Base-by-base conservation (phyloP, 2,888 invertebrate species). In the Tetragnatha montana region DNA sequence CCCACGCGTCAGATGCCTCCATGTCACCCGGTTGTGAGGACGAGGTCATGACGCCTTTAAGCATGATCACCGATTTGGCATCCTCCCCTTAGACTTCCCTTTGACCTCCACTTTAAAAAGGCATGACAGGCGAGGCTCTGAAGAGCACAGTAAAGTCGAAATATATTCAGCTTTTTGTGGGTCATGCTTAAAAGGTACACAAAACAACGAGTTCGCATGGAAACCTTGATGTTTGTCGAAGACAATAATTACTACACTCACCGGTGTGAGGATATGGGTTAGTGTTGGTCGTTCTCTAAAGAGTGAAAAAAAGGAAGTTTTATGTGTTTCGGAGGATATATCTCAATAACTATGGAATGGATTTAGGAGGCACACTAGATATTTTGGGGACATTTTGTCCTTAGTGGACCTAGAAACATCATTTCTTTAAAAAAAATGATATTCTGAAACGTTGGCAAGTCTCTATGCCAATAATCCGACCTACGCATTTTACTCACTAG, bases 1-100 rank as follows among this genome's bases (percentile, higher is more conserved):
- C 87, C 81, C 87, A 87, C 87, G 87, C 87, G 60, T 21, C 12
- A 47, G 21, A 87, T 87, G 81, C 87, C 87, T 87, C 69, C 81
- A 75, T 76, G 81, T 81, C 81, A 87, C 81, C 75, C 21, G 80
- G 82, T 82, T 73, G 68, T 35, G 69, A 60, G 49, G 86, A 70
- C 85, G 85, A 85, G 85, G 85, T 85, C 85, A 47, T 12, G 80
- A 80, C 80, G 80, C 80, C 80, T 80, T 19, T 21, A 71, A n/a
- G 10, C 71, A 60, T 17, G 60, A 60, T 60, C 60, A 60, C 60
- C 12, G 17, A 60, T 60, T 12, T 10, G 17, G 60, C 60, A 60
- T 60, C 60, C 60, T 60, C 60, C 60, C 60, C 60, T 60, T 17
- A 17, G 17, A 17, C 17, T 60, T 60, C 60, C 60, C 60, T 60